Evolutionary conservation across 2,888 invertebrate genomes (phyloP).

Genomic region (Melinaea marsaeus): DNA sequence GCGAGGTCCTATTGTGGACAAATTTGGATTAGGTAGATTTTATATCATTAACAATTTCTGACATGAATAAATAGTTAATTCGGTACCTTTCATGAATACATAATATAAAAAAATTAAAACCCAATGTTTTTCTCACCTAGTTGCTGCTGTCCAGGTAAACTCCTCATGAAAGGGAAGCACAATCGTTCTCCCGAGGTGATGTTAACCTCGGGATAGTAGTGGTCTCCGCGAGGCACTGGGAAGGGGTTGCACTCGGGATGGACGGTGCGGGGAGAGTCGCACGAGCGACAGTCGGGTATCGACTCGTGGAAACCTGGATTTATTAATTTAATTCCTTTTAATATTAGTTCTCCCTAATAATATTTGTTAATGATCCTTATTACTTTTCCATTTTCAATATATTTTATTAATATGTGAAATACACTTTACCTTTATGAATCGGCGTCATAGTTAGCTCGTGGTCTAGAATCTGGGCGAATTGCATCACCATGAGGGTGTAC

Average conservation of each 20-base stretch:
- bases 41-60: background rate
- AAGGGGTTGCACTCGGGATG: slow-evolving; percentile 97
- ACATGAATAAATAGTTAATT: background rate
- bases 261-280: slow-evolving; percentile 91
- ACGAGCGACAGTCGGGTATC: slow-evolving; percentile 92
- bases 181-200: slow-evolving; percentile 88
- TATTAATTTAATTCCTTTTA: background rate
- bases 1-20: slow-evolving; percentile 80
- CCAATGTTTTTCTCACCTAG: slow-evolving; percentile 71
- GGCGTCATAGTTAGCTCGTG: slow-evolving; percentile 97
- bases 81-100: background rate
- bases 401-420: background rate
- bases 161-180: slow-evolving; percentile 97
- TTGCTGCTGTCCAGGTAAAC: slow-evolving; percentile 92
- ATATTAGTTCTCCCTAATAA: background rate
- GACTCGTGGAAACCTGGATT: slow-evolving; percentile 87
- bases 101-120: background rate
- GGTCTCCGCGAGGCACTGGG: slow-evolving; percentile 91
- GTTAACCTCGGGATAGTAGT: slow-evolving; percentile 92
- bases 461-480: slow-evolving; percentile 95
- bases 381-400: background rate
- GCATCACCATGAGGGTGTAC: slow-evolving; percentile 96
- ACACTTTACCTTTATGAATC: slow-evolving; percentile 84
- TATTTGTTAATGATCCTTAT: background rate
- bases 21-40: background rate